phyloP scores from a whole-genome alignment of 2,113 vertebrate genomes.

The Paracanthobrama guichenoti region DNA sequence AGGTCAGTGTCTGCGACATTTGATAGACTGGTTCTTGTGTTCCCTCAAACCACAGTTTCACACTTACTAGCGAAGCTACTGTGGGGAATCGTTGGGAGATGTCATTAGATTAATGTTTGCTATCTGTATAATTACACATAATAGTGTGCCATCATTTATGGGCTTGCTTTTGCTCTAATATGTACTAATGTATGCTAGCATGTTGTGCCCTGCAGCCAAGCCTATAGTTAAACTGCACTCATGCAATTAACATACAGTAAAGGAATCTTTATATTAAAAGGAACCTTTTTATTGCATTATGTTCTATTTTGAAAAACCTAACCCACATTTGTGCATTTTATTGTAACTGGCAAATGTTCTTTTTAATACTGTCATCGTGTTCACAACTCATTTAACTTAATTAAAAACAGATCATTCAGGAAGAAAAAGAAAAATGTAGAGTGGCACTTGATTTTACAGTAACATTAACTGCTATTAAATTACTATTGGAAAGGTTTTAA shows the following conservation, averaged over 20 bases:
- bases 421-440: too few relatives aligned
- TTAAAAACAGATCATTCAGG: too few relatives aligned
- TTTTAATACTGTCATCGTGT: too few relatives aligned
- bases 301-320: too few relatives aligned
- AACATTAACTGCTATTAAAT: too few relatives aligned
- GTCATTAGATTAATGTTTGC: slow-evolving; percentile 59
- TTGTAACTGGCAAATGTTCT: too few relatives aligned
- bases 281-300: background rate
- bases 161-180: background rate
- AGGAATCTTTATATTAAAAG: background rate
- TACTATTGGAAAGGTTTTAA: too few relatives aligned
- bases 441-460: too few relatives aligned
- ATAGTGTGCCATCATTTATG: slow-evolving; percentile 8
- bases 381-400: too few relatives aligned
- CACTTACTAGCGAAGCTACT: slow-evolving; percentile 33
- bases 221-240: background rate
- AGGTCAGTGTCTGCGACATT: slow-evolving; percentile 49
- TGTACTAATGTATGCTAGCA: background rate
- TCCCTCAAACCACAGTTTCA: background rate
- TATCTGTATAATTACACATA: slow-evolving; percentile 49
- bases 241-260: background rate
- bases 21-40: slow-evolving; percentile 35
- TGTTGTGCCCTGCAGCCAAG: background rate
- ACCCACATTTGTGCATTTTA: too few relatives aligned
- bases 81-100: slow-evolving; percentile 52